phyloP scores from a whole-genome alignment of 2,113 vertebrate genomes.

The Proteles cristata region DNA sequence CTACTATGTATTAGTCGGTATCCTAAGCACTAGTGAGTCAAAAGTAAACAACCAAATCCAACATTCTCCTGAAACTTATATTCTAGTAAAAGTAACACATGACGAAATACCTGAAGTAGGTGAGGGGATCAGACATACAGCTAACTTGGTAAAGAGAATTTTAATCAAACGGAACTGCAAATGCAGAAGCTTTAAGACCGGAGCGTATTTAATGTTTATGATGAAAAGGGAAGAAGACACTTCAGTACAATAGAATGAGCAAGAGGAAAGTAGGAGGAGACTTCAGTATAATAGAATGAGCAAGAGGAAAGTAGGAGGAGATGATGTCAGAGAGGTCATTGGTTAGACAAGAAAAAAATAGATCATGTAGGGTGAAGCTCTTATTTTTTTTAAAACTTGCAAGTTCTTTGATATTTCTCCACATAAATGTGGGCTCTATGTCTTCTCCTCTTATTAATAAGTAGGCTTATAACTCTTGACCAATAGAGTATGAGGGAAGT shows the following conservation, averaged over 20 bases:
- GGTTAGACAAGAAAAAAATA: neutral
- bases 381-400: neutral
- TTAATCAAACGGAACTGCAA: neutral
- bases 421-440: neutral
- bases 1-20: neutral
- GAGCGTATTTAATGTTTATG: neutral
- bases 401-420: neutral
- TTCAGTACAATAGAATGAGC: neutral
- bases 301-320: neutral
- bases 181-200: neutral
- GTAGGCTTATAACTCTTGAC: neutral
- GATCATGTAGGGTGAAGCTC: neutral
- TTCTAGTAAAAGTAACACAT: neutral
- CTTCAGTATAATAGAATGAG: neutral
- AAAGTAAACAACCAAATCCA: neutral
- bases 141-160: neutral
- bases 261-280: neutral
- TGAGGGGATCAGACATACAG: neutral
- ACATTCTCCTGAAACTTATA: neutral
- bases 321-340: neutral
- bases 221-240: neutral
- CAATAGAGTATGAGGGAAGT: neutral
- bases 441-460: neutral
- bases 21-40: neutral
- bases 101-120: neutral